phyloP scores from a whole-genome alignment of 2,113 vertebrate species.

The Corvus hawaiiensis region DNA sequence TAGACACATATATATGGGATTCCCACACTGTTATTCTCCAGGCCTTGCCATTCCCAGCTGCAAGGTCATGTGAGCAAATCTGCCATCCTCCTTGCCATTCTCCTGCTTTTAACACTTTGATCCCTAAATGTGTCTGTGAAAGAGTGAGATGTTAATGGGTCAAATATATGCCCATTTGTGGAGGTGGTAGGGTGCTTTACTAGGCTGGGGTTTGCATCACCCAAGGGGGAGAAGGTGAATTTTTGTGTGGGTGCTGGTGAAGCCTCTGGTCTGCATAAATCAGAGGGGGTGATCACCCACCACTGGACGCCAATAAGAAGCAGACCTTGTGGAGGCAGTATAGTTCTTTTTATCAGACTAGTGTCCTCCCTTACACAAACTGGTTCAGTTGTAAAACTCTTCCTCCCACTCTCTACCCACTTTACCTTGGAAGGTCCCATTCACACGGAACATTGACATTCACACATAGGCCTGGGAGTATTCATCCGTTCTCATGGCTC shows the following conservation, averaged over 20 bases:
- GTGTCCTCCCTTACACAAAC: neutral
- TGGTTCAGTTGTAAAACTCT: neutral
- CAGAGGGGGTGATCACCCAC: neutral
- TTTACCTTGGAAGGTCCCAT: neutral
- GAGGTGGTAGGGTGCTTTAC: neutral
- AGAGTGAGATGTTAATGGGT: neutral
- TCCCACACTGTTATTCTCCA: neutral
- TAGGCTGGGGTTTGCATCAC: neutral
- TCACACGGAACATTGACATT: neutral
- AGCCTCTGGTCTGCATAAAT: neutral
- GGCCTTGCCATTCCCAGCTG: neutral
- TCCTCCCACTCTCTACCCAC: neutral
- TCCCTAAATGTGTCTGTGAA: rapidly evolving
- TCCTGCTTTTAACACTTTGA: neutral
- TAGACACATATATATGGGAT: neutral
- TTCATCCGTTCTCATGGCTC: neutral
- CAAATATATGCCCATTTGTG: no score
- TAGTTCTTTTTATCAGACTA: neutral
- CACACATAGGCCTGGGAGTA: neutral
- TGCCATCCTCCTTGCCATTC: neutral
- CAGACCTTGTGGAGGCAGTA: neutral
- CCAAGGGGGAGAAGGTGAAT: rapidly evolving
- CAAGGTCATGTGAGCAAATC: neutral
- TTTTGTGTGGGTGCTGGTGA: neutral
- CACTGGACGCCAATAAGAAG: neutral